These are phyloP conservation scores for Xerus inauris DNA, from an alignment of 2,113 vertebrate genomes.

Conservation along the genomic window DNA sequence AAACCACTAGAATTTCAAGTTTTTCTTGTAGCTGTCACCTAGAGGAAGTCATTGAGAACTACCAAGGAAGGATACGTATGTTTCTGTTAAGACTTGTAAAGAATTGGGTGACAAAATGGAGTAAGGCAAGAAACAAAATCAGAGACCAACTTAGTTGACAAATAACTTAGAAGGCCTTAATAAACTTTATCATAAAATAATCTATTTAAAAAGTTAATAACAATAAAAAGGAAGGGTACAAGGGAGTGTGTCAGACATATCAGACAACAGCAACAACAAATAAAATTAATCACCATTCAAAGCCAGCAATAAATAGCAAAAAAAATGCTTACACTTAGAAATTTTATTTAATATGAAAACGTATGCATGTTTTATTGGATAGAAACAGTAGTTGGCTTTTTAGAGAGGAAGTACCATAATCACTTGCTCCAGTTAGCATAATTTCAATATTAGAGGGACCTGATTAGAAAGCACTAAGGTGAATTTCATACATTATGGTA, in stretches of 20 bases:
- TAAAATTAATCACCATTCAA: neutral
- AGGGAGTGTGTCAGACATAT: neutral
- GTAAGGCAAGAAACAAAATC: neutral
- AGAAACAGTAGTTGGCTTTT: neutral
- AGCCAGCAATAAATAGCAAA: neutral
- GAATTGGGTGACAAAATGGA: neutral
- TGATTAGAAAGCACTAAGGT: neutral
- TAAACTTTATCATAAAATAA: conserved; percentile 10
- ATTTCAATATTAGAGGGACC: neutral
- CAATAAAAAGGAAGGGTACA: neutral
- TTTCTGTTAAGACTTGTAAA: neutral
- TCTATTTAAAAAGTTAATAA: neutral
- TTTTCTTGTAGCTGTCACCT: neutral
- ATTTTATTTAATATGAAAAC: neutral
- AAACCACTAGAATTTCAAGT: neutral
- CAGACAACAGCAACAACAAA: neutral
- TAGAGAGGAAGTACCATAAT: neutral
- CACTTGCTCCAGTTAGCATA: neutral
- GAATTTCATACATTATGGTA: neutral
- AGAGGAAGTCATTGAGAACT: neutral
- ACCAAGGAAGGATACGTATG: neutral
- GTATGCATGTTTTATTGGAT: neutral
- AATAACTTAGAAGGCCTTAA: neutral
- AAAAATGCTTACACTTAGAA: neutral
- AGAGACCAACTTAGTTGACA: neutral